A percentile compares a stretch with the other conserved stretches of the same genome.
Evolutionary conservation across 2,888 invertebrate genomes (phyloP).

Genomic region (Zygothrica quintamaculata): DNA sequence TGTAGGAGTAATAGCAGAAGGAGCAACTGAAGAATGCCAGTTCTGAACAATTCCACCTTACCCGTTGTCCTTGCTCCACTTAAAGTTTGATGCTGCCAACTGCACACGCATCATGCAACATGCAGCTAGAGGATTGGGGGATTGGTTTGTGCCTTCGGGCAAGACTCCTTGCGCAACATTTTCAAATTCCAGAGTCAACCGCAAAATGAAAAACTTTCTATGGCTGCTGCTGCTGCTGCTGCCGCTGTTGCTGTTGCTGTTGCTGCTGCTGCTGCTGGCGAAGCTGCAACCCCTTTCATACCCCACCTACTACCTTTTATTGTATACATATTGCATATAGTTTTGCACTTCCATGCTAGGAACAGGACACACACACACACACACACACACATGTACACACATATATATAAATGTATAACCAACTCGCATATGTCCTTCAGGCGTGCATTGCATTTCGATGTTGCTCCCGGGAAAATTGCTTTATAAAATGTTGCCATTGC

Average conservation of each 20-base stretch:
- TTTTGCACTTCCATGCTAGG: conserved; percentile 36
- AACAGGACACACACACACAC: conserved; percentile 36
- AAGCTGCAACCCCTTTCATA: conserved; percentile 1
- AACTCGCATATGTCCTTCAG: conserved; percentile 64
- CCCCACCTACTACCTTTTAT: conserved; percentile 35
- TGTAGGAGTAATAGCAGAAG: conserved; percentile 22
- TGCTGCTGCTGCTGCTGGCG: conserved; percentile 18
- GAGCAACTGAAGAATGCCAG: conserved; percentile 58
- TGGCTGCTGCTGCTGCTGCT: conserved; percentile 52
- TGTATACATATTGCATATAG: conserved; percentile 72
- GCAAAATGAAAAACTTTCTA: conserved; percentile 79
- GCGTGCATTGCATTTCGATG: conserved; percentile 75
- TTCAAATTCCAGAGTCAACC: conserved; percentile 77
- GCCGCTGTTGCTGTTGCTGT: conserved; percentile 47
- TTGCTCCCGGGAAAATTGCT: conserved; percentile 71
- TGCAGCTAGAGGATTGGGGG: conserved; percentile 16
- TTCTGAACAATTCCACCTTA: conserved; percentile 38
- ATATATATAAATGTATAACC: conserved; percentile 41
- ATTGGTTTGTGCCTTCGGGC: conserved; percentile 44
- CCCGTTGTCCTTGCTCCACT: conserved; percentile 80
- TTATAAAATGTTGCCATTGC: conserved; percentile 76
- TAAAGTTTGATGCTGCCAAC: conserved; percentile 67
- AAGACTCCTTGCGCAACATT: conserved; percentile 73
- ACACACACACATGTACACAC: conserved; percentile 20
- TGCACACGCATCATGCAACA: conserved; percentile 61